Evolutionary conservation across 2,888 invertebrate genomes (phyloP).

Genomic region (Ganaspis brasiliensis): DNA sequence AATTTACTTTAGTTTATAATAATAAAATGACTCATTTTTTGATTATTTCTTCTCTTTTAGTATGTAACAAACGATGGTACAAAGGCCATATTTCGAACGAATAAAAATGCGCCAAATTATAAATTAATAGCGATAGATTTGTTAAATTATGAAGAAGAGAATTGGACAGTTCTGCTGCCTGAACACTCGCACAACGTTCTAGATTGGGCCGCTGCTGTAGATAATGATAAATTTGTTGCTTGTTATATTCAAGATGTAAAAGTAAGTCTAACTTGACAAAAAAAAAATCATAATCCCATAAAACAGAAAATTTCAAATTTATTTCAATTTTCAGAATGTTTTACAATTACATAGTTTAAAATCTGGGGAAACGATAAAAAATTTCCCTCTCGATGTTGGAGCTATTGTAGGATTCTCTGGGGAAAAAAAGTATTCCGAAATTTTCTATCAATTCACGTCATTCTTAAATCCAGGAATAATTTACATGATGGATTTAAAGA

Average conservation of each 20-base stretch:
- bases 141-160: conserved; percentile 85
- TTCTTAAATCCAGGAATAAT: conserved; percentile 95
- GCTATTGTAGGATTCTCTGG: conserved; percentile 93
- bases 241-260: conserved; percentile 97
- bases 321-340: conserved; percentile 84
- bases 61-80: conserved; percentile 94
- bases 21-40: conserved; percentile 24
- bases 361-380: conserved; percentile 87
- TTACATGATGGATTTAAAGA: conserved; percentile 91
- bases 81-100: conserved; percentile 93
- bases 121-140: conserved; percentile 92
- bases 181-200: conserved; percentile 94
- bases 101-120: conserved; percentile 96
- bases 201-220: conserved; percentile 93
- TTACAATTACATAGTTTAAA: conserved; percentile 90
- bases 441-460: conserved; percentile 97
- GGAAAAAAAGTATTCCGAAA: conserved; percentile 91
- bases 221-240: conserved; percentile 91
- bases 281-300: conserved; percentile 32
- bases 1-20: conserved; percentile 41
- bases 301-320: too few species aligned
- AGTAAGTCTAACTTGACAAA: conserved; percentile 81
- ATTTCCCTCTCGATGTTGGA: conserved; percentile 93
- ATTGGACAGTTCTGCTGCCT: conserved; percentile 92
- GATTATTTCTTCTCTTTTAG: conserved; percentile 81